Conservation (phyloP, 2,113 vertebrate species). For the Oncorhynchus mykiss region DNA sequence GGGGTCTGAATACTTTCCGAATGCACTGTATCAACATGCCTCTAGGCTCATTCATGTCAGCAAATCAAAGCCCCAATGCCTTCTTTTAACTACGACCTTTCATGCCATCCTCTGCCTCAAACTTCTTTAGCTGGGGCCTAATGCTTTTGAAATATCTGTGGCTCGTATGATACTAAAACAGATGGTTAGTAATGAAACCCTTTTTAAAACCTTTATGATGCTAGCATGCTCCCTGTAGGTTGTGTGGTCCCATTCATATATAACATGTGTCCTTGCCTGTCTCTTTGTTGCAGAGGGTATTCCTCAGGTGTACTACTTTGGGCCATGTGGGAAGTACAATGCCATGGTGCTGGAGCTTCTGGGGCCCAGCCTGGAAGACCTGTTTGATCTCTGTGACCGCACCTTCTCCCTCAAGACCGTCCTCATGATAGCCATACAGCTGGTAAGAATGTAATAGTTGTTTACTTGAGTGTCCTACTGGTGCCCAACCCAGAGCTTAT, state of each 20-base stretch:
- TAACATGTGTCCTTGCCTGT: neutral
- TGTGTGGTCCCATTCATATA: neutral
- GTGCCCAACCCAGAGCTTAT: no score
- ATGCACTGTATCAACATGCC: neutral
- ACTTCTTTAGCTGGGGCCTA: neutral
- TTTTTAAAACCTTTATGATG: neutral
- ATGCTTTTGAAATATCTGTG: neutral
- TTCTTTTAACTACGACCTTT: neutral
- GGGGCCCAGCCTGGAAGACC: constrained; percentile 95
- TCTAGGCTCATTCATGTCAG: neutral
- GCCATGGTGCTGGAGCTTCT: constrained; percentile 98
- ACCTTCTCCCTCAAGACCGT: constrained; percentile 98
- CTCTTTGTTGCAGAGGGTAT: constrained; percentile 85
- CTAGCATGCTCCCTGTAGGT: neutral
- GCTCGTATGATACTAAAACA: neutral
- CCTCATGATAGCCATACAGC: constrained; percentile 98
- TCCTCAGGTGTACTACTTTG: constrained; percentile 98
- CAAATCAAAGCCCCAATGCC: neutral
- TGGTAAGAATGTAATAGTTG: constrained; percentile 71
- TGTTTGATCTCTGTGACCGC: constrained; percentile 96
- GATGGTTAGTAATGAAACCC: neutral
- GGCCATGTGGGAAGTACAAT: constrained; percentile 97
- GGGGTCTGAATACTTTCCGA: no score
- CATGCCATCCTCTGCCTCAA: neutral
- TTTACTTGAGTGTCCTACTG: no score